phyloP scores from a whole-genome alignment of 1,140 invertebrate species.

The Conus ventricosus region DNA sequence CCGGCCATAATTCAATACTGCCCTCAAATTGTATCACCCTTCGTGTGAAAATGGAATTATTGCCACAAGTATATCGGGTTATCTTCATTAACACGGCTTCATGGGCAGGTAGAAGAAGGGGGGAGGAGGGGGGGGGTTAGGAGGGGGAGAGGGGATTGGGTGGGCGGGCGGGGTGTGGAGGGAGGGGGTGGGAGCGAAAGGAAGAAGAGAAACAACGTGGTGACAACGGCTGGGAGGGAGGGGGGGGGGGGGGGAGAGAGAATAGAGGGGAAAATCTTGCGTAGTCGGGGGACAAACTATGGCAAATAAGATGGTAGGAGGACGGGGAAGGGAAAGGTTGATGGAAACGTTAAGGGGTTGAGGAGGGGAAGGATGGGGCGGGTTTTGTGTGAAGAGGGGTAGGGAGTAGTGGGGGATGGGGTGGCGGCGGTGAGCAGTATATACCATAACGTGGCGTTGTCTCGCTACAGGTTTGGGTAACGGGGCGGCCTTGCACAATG shows the following conservation, averaged over 20 bases:
- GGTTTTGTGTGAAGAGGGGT: not conserved
- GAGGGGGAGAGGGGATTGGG: not conserved
- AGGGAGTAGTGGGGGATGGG: not conserved
- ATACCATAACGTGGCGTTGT: not conserved
- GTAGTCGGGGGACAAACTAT: not conserved
- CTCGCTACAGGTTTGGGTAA: not conserved
- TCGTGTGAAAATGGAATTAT: conserved; percentile 43
- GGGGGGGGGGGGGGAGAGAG: not conserved
- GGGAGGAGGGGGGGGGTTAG: not conserved
- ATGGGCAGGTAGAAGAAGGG: conserved; percentile 32
- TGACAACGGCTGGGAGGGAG: not conserved
- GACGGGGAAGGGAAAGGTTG: not conserved
- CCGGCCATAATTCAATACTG: conserved; percentile 39
- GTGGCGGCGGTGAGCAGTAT: not conserved
- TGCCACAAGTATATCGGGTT: conserved; percentile 47
- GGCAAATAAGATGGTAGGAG: conserved; percentile 16
- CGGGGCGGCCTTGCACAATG: not conserved
- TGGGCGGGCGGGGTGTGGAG: not conserved
- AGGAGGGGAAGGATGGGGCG: not conserved
- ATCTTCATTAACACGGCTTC: conserved; percentile 43
- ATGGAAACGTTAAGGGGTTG: not conserved
- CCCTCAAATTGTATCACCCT: conserved; percentile 45
- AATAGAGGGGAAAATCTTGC: not conserved
- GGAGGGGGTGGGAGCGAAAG: not conserved
- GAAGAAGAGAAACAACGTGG: not conserved